Base-by-base conservation (phyloP, 1,140 invertebrate genomes). In the Laodelphax striatellus region DNA sequence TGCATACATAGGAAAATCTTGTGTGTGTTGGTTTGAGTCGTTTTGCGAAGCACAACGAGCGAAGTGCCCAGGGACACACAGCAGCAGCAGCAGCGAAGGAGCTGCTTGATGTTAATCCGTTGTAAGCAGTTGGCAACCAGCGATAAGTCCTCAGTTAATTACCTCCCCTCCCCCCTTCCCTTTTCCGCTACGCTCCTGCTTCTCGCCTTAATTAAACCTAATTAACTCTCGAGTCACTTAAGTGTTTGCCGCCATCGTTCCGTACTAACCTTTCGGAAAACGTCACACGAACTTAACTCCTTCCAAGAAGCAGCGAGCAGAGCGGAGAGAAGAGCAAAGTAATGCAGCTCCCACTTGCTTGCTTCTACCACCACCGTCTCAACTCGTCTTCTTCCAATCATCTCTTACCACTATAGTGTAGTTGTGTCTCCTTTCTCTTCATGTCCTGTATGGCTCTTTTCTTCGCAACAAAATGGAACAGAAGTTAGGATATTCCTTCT, bases 181-280 rank as follows among this genome's bases (percentile, higher is more conserved):
- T 31, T 31, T 31, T 31, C 28, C 28, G n/a, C n/a, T n/a, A 31
- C 28, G 28, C 28, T 31, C 28, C 9, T 31, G 28, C 58, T 52
- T 59, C 58, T 63, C 57, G 52, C 54, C 52, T 54, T 63, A 63
- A 63, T 63, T 63, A 63, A 63, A 63, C 46, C 62, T 63, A 63
- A 63, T 63, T 63, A 63, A 63, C 52, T 58, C 42, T 24, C 57
- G 57, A 41, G 42, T 43, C 57, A 46, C 43, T 46, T 46, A 58
- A 58, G 57, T 31, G 57, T 22, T 58, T 44, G 41, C 57, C 41
- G 21, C 19, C 21, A 24, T 24, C 19, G 19, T 46, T 43, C 57
- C 22, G 43, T 17, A 21, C 57, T 31, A 14, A 19, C 43, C 57
- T 19, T 52, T 58, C 57, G 10, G 53, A 55, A 55, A 55, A 55